phyloP scores from a whole-genome alignment of 2,797 vertebrate species.

The Oophaga sylvatica region DNA sequence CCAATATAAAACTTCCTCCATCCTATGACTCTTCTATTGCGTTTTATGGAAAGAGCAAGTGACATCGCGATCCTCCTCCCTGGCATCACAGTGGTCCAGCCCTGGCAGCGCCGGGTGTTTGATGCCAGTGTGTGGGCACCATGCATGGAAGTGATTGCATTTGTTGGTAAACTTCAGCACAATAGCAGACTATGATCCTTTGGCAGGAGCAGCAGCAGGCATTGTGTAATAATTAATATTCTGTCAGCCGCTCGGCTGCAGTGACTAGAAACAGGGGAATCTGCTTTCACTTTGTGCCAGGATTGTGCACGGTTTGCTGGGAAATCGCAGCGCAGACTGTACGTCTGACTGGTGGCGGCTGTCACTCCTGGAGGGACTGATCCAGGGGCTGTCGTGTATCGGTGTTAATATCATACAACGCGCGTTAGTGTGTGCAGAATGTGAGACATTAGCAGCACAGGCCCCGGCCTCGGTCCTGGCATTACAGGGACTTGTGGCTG shows the following conservation, averaged over 20 bases:
- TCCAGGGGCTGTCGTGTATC: too few species aligned
- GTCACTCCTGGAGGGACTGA: background rate
- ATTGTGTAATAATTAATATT: conserved; percentile 21
- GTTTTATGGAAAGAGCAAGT: background rate
- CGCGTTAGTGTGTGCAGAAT: background rate
- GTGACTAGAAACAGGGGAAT: background rate
- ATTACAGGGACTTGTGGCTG: background rate
- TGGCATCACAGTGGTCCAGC: background rate
- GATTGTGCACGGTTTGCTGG: background rate
- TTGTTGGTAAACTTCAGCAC: conserved; percentile 34
- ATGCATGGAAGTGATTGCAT: background rate
- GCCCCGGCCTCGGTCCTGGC: background rate
- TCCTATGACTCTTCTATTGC: background rate
- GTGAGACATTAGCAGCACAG: background rate
- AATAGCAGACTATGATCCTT: background rate
- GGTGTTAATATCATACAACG: too few species aligned
- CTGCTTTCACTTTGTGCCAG: conserved; percentile 12
- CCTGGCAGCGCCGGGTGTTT: background rate
- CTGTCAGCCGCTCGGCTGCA: conserved; percentile 11
- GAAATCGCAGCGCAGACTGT: background rate
- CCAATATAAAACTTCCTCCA: too few species aligned
- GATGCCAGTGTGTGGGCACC: conserved; percentile 1
- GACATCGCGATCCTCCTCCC: background rate
- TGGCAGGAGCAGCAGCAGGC: background rate
- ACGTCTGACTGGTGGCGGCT: background rate